phyloP scores from a whole-genome alignment of 1,140 invertebrate genomes.

The Caenorhabditis brenneri region DNA sequence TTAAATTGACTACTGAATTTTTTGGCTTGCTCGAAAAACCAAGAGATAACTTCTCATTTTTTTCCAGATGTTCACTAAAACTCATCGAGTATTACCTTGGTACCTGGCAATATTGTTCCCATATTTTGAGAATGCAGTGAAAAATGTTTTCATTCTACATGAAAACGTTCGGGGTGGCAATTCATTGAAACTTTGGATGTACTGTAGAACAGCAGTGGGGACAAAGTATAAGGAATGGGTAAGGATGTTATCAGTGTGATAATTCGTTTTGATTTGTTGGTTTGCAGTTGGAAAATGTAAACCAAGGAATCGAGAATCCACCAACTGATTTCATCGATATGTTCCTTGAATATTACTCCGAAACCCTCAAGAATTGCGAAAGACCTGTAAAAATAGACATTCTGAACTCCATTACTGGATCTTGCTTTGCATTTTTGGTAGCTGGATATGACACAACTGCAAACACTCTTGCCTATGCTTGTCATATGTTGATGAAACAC shows the following conservation, averaged over 20 bases:
- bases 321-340: conserved; percentile 62
- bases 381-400: neutral
- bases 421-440: conserved; percentile 72
- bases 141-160: neutral
- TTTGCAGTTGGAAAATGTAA: neutral
- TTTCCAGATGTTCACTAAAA: neutral
- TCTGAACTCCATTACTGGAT: neutral
- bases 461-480: conserved; percentile 76
- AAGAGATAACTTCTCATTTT: too few relatives aligned
- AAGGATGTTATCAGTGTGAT: neutral
- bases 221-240: neutral
- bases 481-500: conserved; percentile 78
- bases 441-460: conserved; percentile 80
- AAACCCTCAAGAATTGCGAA: conserved; percentile 46
- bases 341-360: conserved; percentile 57
- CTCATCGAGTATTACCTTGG: neutral
- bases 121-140: neutral
- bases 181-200: neutral
- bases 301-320: neutral
- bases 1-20: too few relatives aligned
- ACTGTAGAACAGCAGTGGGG: neutral
- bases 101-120: neutral
- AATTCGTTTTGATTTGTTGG: neutral
- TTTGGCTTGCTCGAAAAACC: too few relatives aligned
- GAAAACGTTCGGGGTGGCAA: neutral